A percentile compares a stretch with the other conserved stretches of the same genome.
Evolutionary conservation across 2,113 vertebrate species (phyloP).

Genomic region (Promerops cafer): DNA sequence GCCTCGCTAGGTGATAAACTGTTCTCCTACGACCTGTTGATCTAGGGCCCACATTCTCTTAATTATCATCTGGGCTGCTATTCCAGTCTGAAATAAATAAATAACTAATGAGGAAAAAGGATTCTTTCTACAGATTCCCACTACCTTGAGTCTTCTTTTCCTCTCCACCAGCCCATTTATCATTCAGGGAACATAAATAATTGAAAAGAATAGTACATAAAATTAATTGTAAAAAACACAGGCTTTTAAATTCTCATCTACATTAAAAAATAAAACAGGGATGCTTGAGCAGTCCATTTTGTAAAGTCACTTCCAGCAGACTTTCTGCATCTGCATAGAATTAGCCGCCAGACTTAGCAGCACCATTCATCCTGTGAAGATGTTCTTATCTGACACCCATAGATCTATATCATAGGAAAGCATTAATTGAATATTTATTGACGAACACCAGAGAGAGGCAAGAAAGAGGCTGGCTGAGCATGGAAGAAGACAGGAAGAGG

Average conservation of each 20-base stretch:
- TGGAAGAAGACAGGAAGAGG: background rate
- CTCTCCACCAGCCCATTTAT: constrained; percentile 9
- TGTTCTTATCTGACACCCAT: constrained; percentile 17
- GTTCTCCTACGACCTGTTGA: background rate
- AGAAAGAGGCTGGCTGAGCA: background rate
- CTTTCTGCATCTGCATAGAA: constrained; percentile 41
- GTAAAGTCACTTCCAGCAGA: constrained; percentile 33
- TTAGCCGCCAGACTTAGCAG: constrained; percentile 21
- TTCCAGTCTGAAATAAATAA: constrained; percentile 45
- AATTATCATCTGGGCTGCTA: background rate
- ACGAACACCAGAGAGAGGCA: background rate
- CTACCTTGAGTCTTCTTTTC: background rate
- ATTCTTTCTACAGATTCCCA: background rate
- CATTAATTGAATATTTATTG: constrained; percentile 59
- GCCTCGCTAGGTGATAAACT: background rate
- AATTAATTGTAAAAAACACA: constrained; percentile 64
- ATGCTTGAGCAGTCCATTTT: background rate
- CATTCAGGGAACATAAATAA: constrained; percentile 60
- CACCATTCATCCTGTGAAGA: constrained; percentile 42
- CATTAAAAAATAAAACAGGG: constrained; percentile 61
- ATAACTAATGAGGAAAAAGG: background rate
- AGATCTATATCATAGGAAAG: constrained; percentile 48
- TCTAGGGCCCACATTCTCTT: background rate
- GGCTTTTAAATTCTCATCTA: constrained; percentile 61
- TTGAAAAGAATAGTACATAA: constrained; percentile 65